Percentiles rank a stretch among this genome's conserved stretches.
phyloP scores from a whole-genome alignment of 2,888 invertebrate species.

The Epinotia ramella region DNA sequence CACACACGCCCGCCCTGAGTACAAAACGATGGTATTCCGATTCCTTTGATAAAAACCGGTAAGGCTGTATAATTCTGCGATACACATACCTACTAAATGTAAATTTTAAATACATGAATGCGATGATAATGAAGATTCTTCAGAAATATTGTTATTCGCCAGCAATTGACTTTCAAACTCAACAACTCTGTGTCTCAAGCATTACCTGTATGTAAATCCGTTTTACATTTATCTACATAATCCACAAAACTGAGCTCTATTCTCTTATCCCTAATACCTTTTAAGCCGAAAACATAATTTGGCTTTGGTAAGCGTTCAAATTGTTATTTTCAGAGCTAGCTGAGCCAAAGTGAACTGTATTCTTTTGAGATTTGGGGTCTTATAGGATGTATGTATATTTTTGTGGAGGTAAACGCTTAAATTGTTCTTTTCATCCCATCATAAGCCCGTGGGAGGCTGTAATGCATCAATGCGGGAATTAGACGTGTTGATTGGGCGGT shows the following conservation, averaged over 20 bases:
- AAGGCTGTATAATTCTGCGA: not conserved
- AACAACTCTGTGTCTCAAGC: conserved; percentile 30
- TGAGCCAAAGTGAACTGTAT: conserved; percentile 24
- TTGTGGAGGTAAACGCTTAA: conserved; percentile 34
- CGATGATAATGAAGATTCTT: conserved; percentile 11
- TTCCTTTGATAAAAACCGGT: too few relatives aligned
- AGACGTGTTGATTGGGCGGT: conserved; percentile 39
- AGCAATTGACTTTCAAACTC: conserved; percentile 13
- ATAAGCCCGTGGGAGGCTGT: conserved; percentile 37
- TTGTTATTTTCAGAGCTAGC: conserved; percentile 5
- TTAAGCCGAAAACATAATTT: conserved; percentile 7
- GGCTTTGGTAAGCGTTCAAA: conserved; percentile 14
- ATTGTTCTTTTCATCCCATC: conserved; percentile 46
- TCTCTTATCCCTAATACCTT: conserved; percentile 2
- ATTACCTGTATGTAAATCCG: conserved; percentile 46
- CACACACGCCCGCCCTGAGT: too few relatives aligned
- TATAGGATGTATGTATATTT: not conserved
- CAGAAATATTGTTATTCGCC: not conserved
- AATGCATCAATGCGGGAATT: conserved; percentile 41
- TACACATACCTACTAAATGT: not conserved
- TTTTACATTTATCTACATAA: conserved; percentile 3
- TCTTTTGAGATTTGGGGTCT: not conserved
- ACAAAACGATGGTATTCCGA: too few relatives aligned
- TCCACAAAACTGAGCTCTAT: conserved; percentile 17
- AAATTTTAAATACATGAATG: conserved; percentile 4